Evolutionary conservation across 2,113 vertebrate genomes (phyloP).

Genomic region (Furnarius figulus): DNA sequence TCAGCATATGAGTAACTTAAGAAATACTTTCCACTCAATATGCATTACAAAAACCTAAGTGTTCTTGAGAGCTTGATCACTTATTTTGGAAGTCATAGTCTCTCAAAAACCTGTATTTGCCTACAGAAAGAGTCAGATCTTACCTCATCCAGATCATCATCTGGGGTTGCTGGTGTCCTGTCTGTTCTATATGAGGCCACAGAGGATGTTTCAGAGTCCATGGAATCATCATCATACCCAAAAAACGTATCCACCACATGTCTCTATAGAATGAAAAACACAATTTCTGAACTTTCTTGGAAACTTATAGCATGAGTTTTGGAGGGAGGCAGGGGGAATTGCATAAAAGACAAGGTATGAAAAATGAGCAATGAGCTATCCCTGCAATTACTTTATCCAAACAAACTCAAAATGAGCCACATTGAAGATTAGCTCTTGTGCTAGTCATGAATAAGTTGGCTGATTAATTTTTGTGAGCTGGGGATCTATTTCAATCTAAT

Average conservation of each 20-base stretch:
- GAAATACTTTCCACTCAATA: neutral
- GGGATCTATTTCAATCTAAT: neutral
- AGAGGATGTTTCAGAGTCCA: slow-evolving; percentile 97
- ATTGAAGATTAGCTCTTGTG: neutral
- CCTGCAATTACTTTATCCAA: neutral
- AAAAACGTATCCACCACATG: slow-evolving; percentile 93
- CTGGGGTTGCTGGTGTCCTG: slow-evolving; percentile 94
- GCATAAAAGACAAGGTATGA: neutral
- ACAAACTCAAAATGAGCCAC: neutral
- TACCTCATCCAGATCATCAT: slow-evolving; percentile 93
- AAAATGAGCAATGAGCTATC: neutral
- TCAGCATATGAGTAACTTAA: neutral
- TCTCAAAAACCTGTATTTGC: neutral
- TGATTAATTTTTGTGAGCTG: neutral
- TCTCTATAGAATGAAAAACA: slow-evolving; percentile 75
- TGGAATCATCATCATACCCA: slow-evolving; percentile 96
- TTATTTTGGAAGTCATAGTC: neutral
- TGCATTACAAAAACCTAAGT: neutral
- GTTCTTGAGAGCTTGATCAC: neutral
- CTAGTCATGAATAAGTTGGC: neutral
- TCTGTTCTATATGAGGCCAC: slow-evolving; percentile 94
- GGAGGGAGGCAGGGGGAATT: neutral
- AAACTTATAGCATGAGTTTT: neutral
- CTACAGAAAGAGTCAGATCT: neutral
- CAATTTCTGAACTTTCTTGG: neutral